phyloP scores from a whole-genome alignment of 2,113 vertebrate genomes.

The Apodemus sylvaticus region DNA sequence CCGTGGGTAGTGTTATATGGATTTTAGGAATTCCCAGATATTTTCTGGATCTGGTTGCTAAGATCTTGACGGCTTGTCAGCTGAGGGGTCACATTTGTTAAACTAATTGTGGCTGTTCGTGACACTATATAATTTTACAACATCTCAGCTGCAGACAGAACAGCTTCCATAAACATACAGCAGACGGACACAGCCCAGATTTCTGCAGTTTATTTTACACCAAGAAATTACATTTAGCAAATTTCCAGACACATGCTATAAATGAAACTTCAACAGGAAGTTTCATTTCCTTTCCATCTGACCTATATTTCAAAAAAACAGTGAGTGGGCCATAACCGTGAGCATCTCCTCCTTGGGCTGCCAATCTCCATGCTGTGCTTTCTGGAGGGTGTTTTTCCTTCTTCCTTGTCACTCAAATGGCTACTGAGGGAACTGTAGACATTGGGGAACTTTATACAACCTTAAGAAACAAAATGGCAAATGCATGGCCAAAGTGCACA shows the following conservation, averaged over 20 bases:
- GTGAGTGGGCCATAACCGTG: slow-evolving; percentile 40
- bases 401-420: neutral
- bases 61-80: slow-evolving; percentile 63
- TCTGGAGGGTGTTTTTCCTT: neutral
- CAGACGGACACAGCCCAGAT: slow-evolving; percentile 73
- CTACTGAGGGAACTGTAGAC: neutral
- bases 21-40: slow-evolving; percentile 29
- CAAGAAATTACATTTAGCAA: slow-evolving; percentile 72
- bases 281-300: slow-evolving; percentile 68
- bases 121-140: slow-evolving; percentile 72
- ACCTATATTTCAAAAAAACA: slow-evolving; percentile 74
- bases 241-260: slow-evolving; percentile 71
- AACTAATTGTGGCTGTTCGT: slow-evolving; percentile 71
- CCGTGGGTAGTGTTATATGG: slow-evolving; percentile 33
- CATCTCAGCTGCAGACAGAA: slow-evolving; percentile 70
- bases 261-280: slow-evolving; percentile 75
- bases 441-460: neutral
- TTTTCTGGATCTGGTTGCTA: slow-evolving; percentile 28
- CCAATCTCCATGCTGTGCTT: neutral
- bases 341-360: neutral
- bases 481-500: neutral
- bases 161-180: slow-evolving; percentile 75
- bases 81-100: slow-evolving; percentile 60
- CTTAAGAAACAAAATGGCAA: neutral
- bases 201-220: slow-evolving; percentile 79